Base-by-base conservation (phyloP, 2,113 vertebrate genomes). In the Cathartes aura region DNA sequence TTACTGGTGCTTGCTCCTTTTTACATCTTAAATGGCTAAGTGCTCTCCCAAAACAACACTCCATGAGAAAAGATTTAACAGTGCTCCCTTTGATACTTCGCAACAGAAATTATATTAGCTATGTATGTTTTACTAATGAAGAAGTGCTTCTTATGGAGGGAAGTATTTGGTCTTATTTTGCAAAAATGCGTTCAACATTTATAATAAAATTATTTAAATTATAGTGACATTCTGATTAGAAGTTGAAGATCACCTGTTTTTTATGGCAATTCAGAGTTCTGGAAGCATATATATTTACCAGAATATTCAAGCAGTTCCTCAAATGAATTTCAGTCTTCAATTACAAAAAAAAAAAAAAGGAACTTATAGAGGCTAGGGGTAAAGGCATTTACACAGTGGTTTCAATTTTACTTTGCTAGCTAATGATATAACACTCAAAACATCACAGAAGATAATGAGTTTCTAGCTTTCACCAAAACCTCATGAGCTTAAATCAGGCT, bases 391-490 rank as follows among this genome's bases (percentile, higher is more conserved):
- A 87, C 6, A 21, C 3, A 78, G 47, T 79, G 24, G 7, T 91
- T 97, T 96, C 74, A 94, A 67, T 95, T 97, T 95, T 92, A 62
- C 40, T 84, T 89, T 93, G 32, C n/a, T 64, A 84, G 72, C 56
- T 92, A 94, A 91, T 40, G 5, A n/a, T 72, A 34, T 60, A 97
- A 78, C 76, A 50, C 16, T 18, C 45, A 92, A 66, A 40, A 90
- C 20, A 92, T 87, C 64, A 97, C 38, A 95, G 58, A 91, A 40
- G n/a, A 90, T 89, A 95, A 72, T 92, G 80, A 97, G 15, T 83
- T 97, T 95, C 90, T 94, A 91, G 48, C 48, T 97, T 97, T 95
- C 55, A 50, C n/a, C 20, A 87, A 91, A 97, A 95, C 20, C 70
- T 87, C 75, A 70, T 70, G 72, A 97, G 45, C 36, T 97, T 95